These are phyloP conservation scores for Drosophila imparisetae DNA, from an alignment of 2,888 invertebrate genomes.

Conservation along the genomic window DNA sequence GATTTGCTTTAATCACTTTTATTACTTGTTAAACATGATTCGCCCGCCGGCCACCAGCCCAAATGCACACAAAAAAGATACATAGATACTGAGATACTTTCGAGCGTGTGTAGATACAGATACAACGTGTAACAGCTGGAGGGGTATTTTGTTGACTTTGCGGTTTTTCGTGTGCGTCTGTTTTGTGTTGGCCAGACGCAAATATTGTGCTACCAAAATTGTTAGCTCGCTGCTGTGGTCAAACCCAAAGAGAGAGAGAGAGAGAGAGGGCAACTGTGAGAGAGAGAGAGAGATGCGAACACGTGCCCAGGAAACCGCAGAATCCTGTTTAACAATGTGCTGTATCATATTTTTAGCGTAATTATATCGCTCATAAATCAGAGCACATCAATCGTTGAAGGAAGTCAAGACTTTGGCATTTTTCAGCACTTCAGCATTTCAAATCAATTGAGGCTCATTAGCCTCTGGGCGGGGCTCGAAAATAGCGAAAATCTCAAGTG, in stretches of 20 bases:
- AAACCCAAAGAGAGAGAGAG: constrained; percentile 4
- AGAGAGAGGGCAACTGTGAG: background rate
- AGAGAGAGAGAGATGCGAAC: constrained; percentile 14
- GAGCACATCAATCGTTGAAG: constrained; percentile 13
- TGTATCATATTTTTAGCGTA: constrained; percentile 29
- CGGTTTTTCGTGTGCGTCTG: constrained; percentile 52
- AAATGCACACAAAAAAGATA: constrained; percentile 31
- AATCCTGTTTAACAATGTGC: constrained; percentile 50
- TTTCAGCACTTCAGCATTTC: constrained; percentile 28
- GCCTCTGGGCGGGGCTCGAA: constrained; percentile 6
- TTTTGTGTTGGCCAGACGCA: constrained; percentile 28
- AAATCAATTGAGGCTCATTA: constrained; percentile 72
- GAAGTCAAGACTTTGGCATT: constrained; percentile 15
- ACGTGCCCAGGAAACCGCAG: constrained; percentile 72
- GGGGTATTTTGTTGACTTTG: constrained; percentile 63
- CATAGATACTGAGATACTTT: constrained; percentile 13
- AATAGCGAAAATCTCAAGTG: constrained; percentile 46
- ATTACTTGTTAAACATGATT: constrained; percentile 74
- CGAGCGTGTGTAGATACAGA: constrained; percentile 4
- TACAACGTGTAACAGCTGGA: constrained; percentile 6
- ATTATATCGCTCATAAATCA: constrained; percentile 38
- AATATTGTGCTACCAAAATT: constrained; percentile 37
- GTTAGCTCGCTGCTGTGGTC: constrained; percentile 36
- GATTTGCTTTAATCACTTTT: constrained; percentile 74
- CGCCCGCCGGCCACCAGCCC: constrained; percentile 47